These are phyloP conservation scores for Boloria euphrosyne DNA, from an alignment of 2,888 invertebrate genomes.

Conservation along the genomic window DNA sequence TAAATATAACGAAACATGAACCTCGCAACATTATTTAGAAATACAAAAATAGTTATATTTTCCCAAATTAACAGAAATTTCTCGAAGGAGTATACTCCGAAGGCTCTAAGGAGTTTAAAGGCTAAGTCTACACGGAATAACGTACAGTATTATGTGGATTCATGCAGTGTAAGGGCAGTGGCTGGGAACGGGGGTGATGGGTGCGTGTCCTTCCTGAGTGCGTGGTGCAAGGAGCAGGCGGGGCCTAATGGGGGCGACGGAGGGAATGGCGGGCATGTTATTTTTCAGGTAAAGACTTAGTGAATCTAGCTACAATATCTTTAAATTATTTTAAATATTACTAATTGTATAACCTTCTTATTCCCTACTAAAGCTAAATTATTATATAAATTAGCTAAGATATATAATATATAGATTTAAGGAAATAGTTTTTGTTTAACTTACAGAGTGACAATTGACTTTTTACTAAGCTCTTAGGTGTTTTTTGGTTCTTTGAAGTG, in stretches of 20 bases:
- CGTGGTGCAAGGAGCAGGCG: constrained; percentile 92
- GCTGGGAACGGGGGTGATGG: constrained; percentile 98
- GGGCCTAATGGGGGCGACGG: constrained; percentile 99
- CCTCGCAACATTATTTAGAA: constrained; percentile 35
- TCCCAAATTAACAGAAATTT: constrained; percentile 46
- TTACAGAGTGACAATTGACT: too few species aligned
- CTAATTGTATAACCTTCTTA: too few species aligned
- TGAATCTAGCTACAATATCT: too few species aligned
- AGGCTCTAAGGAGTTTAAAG: constrained; percentile 68
- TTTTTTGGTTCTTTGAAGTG: too few species aligned
- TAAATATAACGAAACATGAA: constrained; percentile 34
- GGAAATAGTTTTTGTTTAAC: too few species aligned
- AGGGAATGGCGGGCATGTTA: constrained; percentile 96
- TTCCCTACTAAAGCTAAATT: too few species aligned
- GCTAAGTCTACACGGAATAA: constrained; percentile 64
- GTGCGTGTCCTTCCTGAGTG: constrained; percentile 91
- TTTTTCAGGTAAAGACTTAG: constrained; percentile 85
- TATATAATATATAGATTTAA: too few species aligned
- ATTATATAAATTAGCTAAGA: too few species aligned
- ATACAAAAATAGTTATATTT: constrained; percentile 31
- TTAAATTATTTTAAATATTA: too few species aligned
- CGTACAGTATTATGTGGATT: constrained; percentile 87
- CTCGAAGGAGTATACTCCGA: constrained; percentile 58
- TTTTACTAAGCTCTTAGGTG: too few species aligned
- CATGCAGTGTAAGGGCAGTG: constrained; percentile 83